Base-by-base conservation (phyloP, 2,113 vertebrate species). In the Galeopterus variegatus region DNA sequence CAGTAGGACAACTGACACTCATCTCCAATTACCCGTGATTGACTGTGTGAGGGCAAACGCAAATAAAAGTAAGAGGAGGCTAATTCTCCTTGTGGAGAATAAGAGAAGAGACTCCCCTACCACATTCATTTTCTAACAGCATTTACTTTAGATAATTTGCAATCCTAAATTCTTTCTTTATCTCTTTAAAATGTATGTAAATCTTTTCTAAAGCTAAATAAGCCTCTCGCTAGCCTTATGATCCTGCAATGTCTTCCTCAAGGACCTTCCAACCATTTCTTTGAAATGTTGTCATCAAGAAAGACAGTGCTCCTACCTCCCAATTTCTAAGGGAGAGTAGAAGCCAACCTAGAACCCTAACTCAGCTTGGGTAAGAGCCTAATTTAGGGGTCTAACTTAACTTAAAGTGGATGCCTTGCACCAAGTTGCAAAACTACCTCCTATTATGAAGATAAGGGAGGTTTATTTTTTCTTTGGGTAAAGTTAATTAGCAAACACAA, bases 1-100 rank as follows among this genome's bases (percentile, higher is more conserved):
- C 10, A 17, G 13, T 12, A 0, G 9, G 6, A 9, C n/a, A 26
- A 0, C 0, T 8, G 28, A 21, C 8, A 6, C 9, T 48, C 21
- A 58, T 26, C 28, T 77, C 64, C 50, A 24, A 0, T 31, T 7
- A 15, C n/a, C 41, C 0, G 2, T 5, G 21, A 33, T 83, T 52
- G 26, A 48, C 67, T 85, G 67, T 21, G 9, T 41, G 50, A 84
- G 23, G 45, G 3, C 12, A 54, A 62, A 45, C 12, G 33, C 6
- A 72, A 54, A 67, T 15, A 41, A 60, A 70, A 75, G 4, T 41
- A 23, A 52, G 6, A 65, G 70, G 77, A 92, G 48, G 9, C 54
- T 75, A 52, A 64, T 56, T 69, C 13, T 58, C 33, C 13, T 11
- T 8, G 18, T 92, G 24, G 14, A 65, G 73, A 81, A 26, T 50